These are phyloP conservation scores for Poeciliopsis occidentalis DNA, from an alignment of 2,113 vertebrate genomes.

Conservation along the genomic window DNA sequence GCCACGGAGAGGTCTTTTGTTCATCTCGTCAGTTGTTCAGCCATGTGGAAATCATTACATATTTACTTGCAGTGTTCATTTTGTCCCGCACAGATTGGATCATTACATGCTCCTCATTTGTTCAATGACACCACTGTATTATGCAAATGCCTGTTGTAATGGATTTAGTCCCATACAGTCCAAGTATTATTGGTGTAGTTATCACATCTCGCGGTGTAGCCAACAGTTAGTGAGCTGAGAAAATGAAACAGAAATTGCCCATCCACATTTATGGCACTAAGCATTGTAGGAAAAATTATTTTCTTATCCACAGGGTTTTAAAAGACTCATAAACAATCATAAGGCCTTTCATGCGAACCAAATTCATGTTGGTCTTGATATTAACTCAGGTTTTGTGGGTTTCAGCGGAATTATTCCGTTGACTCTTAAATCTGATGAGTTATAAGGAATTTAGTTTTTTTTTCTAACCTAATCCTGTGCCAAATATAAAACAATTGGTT, in stretches of 20 bases:
- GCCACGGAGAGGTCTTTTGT: conserved; percentile 49
- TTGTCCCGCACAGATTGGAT: conserved; percentile 68
- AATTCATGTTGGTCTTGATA: conserved; percentile 49
- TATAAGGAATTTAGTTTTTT: background rate
- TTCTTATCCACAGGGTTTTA: conserved; percentile 61
- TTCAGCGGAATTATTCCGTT: conserved; percentile 43
- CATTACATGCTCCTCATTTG: conserved; percentile 75
- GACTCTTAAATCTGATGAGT: background rate
- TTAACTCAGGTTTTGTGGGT: conserved; percentile 49
- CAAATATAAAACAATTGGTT: background rate
- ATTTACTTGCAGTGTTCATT: conserved; percentile 66
- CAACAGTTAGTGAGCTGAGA: conserved; percentile 77
- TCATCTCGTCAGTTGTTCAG: conserved; percentile 61
- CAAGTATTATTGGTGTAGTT: conserved; percentile 66
- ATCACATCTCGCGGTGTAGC: conserved; percentile 68
- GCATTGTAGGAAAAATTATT: conserved; percentile 56
- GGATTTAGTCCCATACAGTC: conserved; percentile 64
- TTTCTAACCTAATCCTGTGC: background rate
- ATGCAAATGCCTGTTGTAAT: conserved; percentile 75
- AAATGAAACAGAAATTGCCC: conserved; percentile 74
- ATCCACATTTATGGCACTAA: conserved; percentile 59
- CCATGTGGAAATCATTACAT: conserved; percentile 70
- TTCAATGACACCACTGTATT: conserved; percentile 65
- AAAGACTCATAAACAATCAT: conserved; percentile 63
- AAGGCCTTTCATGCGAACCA: conserved; percentile 45